These are phyloP conservation scores for Sebastes jordani DNA, from an alignment of 2,797 vertebrate genomes.

Conservation along the genomic window DNA sequence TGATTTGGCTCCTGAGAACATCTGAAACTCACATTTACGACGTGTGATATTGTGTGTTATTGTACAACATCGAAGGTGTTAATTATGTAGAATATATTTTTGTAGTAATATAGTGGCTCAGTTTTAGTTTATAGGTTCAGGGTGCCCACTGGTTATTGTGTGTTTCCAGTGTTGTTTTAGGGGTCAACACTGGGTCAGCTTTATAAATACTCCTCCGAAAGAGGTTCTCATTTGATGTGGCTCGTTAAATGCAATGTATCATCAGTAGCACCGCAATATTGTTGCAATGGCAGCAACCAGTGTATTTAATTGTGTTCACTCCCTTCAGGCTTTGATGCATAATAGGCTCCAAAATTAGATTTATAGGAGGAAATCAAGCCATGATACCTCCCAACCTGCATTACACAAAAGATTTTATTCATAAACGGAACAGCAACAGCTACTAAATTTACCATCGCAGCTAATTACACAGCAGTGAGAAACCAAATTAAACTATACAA, in stretches of 20 bases:
- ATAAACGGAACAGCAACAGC: not conserved
- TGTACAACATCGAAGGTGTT: conserved; percentile 40
- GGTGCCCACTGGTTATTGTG: conserved; percentile 19
- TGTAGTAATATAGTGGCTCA: conserved; percentile 2
- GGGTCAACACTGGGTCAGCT: conserved; percentile 23
- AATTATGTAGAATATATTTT: conserved; percentile 42
- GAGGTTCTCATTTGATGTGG: conserved; percentile 1
- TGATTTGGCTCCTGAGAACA: conserved; percentile 38
- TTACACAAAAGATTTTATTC: conserved; percentile 1
- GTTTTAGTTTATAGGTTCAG: conserved; percentile 23
- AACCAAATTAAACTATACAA: not conserved
- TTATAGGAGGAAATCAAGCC: conserved; percentile 31
- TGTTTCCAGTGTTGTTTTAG: not conserved
- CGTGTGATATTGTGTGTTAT: conserved; percentile 41
- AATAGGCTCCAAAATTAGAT: conserved; percentile 9
- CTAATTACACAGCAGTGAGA: not conserved
- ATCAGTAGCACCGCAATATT: conserved; percentile 3
- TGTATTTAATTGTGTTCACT: conserved; percentile 10
- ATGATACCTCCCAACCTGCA: conserved; percentile 11
- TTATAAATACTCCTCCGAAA: conserved; percentile 14
- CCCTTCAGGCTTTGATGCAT: conserved; percentile 2
- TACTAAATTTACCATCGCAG: not conserved
- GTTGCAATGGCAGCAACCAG: not conserved
- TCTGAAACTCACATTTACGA: conserved; percentile 53
- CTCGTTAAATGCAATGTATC: conserved; percentile 10